Percentiles rank a stretch among this genome's conserved stretches.
Conservation (phyloP, 2,113 vertebrate species). For the Lota lota region DNA sequence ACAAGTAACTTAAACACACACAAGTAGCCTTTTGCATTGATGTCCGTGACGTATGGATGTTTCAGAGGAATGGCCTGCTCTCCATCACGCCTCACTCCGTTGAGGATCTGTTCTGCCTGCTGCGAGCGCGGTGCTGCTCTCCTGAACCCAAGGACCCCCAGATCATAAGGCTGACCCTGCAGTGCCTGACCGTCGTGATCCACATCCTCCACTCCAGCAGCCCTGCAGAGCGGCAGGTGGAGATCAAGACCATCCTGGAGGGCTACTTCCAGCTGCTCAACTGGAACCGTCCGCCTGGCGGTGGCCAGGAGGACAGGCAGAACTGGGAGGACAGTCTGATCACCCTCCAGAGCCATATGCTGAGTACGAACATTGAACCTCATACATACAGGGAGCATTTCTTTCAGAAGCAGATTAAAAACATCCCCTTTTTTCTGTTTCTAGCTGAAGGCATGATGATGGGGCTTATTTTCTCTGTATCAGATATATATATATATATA, state of each 20-base stretch:
- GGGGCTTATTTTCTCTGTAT: conserved; percentile 9
- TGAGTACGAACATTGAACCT: conserved; percentile 75
- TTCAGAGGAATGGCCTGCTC: conserved; percentile 84
- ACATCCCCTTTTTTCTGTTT: neutral
- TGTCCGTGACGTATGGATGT: conserved; percentile 8
- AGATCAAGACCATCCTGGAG: conserved; percentile 82
- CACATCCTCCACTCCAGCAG: conserved; percentile 87
- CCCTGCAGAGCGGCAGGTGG: conserved; percentile 74
- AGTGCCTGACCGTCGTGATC: conserved; percentile 80
- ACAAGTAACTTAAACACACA: neutral
- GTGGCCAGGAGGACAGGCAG: conserved; percentile 30
- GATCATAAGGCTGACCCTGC: conserved; percentile 70
- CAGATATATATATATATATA: conserved; percentile 31
- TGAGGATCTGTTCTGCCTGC: conserved; percentile 80
- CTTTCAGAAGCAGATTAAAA: neutral
- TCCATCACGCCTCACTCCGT: conserved; percentile 76
- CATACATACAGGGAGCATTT: neutral
- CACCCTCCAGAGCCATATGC: conserved; percentile 83
- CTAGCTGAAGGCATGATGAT: conserved; percentile 1
- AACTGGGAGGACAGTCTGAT: conserved; percentile 79
- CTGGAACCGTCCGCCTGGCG: conserved; percentile 73
- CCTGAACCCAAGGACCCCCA: conserved; percentile 35
- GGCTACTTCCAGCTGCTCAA: conserved; percentile 91
- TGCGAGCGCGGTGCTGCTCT: conserved; percentile 70
- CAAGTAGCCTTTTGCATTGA: conserved; percentile 5